phyloP scores from a whole-genome alignment of 2,797 vertebrate species.

The Coregonus ussuriensis region DNA sequence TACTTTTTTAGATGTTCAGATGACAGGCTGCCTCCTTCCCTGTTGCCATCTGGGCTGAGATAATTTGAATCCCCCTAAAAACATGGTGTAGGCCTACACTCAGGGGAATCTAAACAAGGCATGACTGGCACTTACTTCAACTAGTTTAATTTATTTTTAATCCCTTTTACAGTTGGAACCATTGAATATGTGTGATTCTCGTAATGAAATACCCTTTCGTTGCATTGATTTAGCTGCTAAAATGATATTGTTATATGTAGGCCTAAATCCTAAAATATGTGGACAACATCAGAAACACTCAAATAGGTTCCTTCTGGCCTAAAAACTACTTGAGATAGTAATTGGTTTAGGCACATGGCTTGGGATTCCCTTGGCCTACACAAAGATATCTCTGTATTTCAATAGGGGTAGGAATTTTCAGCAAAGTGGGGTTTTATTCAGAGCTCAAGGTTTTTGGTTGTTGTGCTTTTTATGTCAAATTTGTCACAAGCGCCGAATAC shows the following conservation, averaged over 20 bases:
- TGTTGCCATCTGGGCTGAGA: slow-evolving; percentile 37
- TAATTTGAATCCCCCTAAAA: slow-evolving; percentile 40
- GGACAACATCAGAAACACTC: no score
- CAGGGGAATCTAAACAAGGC: background rate
- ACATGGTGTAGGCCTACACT: slow-evolving; percentile 15
- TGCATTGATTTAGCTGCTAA: no score
- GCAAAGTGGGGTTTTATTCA: background rate
- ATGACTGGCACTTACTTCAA: background rate
- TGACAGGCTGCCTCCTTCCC: slow-evolving; percentile 18
- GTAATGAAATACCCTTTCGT: background rate
- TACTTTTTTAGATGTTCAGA: slow-evolving; percentile 63
- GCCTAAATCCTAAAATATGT: no score
- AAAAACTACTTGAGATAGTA: background rate
- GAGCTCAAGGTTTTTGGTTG: slow-evolving; percentile 10
- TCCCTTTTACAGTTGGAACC: background rate
- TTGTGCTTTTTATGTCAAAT: slow-evolving; percentile 13
- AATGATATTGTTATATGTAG: no score
- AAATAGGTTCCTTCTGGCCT: no score
- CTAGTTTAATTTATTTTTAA: background rate
- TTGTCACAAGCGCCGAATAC: no score
- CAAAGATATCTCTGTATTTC: no score
- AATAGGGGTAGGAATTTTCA: no score
- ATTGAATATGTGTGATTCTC: background rate
- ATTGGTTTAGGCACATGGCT: background rate
- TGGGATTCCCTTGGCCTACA: no score